A percentile compares a stretch with the other conserved stretches of the same genome.
Evolutionary conservation across 2,888 invertebrate species (phyloP).

Genomic region (Saturnia japonica): DNA sequence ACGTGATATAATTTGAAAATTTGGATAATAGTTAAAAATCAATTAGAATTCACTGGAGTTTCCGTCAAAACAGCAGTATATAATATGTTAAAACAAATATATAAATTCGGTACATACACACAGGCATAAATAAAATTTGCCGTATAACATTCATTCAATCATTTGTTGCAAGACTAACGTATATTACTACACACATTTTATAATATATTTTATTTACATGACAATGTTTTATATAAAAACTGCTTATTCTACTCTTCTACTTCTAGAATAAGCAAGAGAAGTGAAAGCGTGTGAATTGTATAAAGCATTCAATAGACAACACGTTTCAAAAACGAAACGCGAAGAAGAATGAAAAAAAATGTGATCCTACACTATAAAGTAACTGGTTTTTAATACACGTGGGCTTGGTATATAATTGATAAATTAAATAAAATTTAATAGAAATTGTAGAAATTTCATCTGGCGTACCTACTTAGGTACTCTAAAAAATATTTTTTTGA

Average conservation of each 20-base stretch:
- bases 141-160: background rate
- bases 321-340: slow-evolving; percentile 37
- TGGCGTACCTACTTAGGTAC: too few species aligned
- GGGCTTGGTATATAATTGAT: background rate
- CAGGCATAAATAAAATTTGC: background rate
- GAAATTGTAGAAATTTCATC: background rate
- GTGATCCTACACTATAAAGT: background rate
- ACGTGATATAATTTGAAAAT: background rate
- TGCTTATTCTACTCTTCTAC: slow-evolving; percentile 44
- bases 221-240: slow-evolving; percentile 18
- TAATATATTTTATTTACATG: slow-evolving; percentile 29
- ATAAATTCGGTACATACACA: background rate
- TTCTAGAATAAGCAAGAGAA: slow-evolving; percentile 41
- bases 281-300: slow-evolving; percentile 37
- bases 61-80: background rate
- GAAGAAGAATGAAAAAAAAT: slow-evolving; percentile 29
- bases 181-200: background rate
- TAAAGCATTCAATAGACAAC: slow-evolving; percentile 33
- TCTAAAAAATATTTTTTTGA: background rate
- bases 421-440: background rate
- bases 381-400: slow-evolving; percentile 1
- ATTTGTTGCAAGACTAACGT: background rate
- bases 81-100: background rate
- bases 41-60: background rate
- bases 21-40: background rate